Conservation (phyloP, 1,140 invertebrate genomes). For the Berghia stephanieae region DNA sequence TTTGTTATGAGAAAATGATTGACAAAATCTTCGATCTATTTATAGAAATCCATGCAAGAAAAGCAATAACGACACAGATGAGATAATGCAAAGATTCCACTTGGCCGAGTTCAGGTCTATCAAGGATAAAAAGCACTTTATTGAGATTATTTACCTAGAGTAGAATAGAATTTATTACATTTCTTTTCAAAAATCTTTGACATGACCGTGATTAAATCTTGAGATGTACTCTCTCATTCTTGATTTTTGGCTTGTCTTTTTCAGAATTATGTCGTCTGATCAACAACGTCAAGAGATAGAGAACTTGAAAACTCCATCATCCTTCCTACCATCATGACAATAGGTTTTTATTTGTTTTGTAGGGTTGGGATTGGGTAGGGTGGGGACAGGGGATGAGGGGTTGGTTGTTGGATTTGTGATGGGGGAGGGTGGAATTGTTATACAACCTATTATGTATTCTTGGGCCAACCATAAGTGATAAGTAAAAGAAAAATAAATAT, state of each 20-base stretch:
- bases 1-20: not conserved
- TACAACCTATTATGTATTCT: too few relatives aligned
- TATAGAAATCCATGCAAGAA: not conserved
- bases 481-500: too few relatives aligned
- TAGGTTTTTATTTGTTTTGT: not conserved
- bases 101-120: not conserved
- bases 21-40: not conserved
- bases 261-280: slow-evolving; percentile 49
- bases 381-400: not conserved
- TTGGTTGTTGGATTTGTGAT: not conserved
- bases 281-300: slow-evolving; percentile 52
- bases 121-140: not conserved
- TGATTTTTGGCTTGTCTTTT: slow-evolving; percentile 33
- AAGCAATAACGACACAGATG: not conserved
- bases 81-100: not conserved
- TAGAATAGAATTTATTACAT: not conserved
- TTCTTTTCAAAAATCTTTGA: slow-evolving; percentile 3
- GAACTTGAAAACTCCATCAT: slow-evolving; percentile 46
- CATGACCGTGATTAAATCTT: not conserved
- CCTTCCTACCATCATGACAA: slow-evolving; percentile 44
- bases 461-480: too few relatives aligned
- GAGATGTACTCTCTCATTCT: too few relatives aligned
- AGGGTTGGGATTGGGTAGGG: not conserved
- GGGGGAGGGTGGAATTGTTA: too few relatives aligned
- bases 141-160: not conserved